Base-by-base conservation (phyloP, 2,113 vertebrate genomes). In the Sturnira hondurensis region DNA sequence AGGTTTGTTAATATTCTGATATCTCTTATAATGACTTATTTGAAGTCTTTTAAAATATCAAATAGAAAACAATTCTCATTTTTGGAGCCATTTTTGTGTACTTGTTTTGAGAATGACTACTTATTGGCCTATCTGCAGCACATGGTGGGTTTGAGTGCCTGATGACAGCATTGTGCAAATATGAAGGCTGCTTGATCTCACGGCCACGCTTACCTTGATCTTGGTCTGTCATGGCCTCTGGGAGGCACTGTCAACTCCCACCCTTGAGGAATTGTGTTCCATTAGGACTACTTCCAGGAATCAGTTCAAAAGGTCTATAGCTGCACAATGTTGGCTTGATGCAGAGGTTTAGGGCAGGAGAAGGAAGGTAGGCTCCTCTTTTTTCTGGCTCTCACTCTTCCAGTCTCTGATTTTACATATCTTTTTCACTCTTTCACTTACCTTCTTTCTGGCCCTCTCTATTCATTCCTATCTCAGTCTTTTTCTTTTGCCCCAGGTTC, bases 21-120 rank as follows among this genome's bases (percentile, higher is more conserved):
- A 54, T 74, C 15, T 43, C 22, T 77, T 78, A 36, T 38, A 24
- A 91, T 56, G 61, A 96, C 33, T 76, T 68, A 50, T 78, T 68
- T 82, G 31, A 86, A 95, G 33, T 83, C 12, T 52, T 87, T 95
- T 65, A 10, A 91, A 90, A 91, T 80, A 87, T 43, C 77, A 93
- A 80, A 50, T 88, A 67, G 11, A 20, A 95, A 96, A 73, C 5
- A 43, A 7, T 50, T 84, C 54, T 50, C 8, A 41, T 58, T 81
- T 68, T 10, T 36, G 5, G 20, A 4, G 10, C 2, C 26, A 26
- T 22, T 90, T 86, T 58, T 26, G 16, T 86, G 43, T 41, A 76
- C 24, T 93, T 90, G 31, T 5, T 95, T 86, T 87, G 89, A 94
- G 19, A 47, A 17, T 93, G 16, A 92, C 28, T 73, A 38, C 86